phyloP scores from a whole-genome alignment of 2,113 vertebrate genomes.

The Callionymus lyra region DNA sequence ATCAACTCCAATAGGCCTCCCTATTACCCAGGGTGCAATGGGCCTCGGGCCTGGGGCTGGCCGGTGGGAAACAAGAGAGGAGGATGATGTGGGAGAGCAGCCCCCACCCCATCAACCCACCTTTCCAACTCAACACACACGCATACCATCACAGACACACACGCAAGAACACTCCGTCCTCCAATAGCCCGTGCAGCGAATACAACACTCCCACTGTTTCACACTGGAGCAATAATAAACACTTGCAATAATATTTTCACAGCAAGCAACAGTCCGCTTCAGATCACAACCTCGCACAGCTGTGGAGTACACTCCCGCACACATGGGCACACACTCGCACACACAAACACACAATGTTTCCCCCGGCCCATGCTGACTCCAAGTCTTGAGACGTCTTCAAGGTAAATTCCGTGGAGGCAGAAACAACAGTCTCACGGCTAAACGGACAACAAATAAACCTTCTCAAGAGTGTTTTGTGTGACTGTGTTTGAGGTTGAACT shows the following conservation, averaged over 20 bases:
- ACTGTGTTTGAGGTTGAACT: neutral
- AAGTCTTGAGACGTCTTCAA: constrained; percentile 9
- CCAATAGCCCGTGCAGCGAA: constrained; percentile 44
- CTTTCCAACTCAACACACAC: constrained; percentile 16
- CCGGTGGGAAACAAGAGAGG: constrained; percentile 61
- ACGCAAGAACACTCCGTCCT: constrained; percentile 33
- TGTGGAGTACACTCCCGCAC: constrained; percentile 31
- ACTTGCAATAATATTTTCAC: constrained; percentile 78
- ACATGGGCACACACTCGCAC: constrained; percentile 21
- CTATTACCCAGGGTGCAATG: constrained; percentile 70
- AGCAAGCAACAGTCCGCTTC: constrained; percentile 69
- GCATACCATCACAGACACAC: constrained; percentile 19
- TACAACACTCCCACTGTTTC: constrained; percentile 72
- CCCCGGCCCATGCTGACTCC: constrained; percentile 8
- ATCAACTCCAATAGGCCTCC: constrained; percentile 73
- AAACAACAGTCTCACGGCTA: too few relatives aligned
- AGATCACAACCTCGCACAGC: constrained; percentile 58
- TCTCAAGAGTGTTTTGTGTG: neutral
- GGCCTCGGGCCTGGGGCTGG: constrained; percentile 49
- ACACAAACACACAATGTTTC: constrained; percentile 8
- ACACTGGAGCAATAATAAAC: constrained; percentile 74
- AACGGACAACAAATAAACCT: neutral
- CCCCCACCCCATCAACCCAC: constrained; percentile 16
- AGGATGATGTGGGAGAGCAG: constrained; percentile 11
- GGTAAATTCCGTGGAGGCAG: too few relatives aligned